Percentiles rank a stretch among this genome's conserved stretches.
Evolutionary conservation across 2,113 vertebrate species (phyloP).

Genomic region (Sminthopsis crassicaudata): DNA sequence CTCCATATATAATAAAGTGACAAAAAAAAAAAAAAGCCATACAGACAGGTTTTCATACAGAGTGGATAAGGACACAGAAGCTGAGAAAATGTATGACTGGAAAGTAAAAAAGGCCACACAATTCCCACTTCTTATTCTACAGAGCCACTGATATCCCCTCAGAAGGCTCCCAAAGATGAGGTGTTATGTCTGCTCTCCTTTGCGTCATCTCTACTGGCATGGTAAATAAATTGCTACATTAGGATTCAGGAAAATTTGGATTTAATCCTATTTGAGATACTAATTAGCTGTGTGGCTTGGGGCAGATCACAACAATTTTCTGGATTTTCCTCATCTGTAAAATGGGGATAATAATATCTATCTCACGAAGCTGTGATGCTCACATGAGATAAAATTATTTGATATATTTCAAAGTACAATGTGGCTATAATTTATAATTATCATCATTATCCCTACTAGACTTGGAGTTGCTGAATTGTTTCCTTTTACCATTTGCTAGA

Average conservation of each 20-base stretch:
- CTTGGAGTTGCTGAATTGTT: neutral
- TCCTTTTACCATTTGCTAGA: neutral
- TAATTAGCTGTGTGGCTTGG: neutral
- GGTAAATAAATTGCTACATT: neutral
- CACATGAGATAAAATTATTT: neutral
- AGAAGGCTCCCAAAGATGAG: neutral
- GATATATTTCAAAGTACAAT: neutral
- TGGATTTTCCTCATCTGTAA: neutral
- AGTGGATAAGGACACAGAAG: neutral
- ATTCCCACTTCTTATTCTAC: neutral
- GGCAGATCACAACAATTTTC: neutral
- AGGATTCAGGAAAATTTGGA: neutral
- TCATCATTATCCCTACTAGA: neutral
- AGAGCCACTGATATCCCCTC: neutral
- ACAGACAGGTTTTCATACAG: neutral
- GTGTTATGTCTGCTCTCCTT: neutral
- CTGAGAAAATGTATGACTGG: neutral
- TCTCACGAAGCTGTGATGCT: neutral
- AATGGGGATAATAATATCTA: neutral
- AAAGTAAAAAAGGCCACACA: neutral
- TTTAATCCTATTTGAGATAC: neutral
- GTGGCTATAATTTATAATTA: neutral
- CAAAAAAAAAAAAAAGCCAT: neutral
- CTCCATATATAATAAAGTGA: neutral
- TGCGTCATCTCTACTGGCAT: neutral